These are phyloP conservation scores for Dreissena polymorpha DNA, from an alignment of 1,140 invertebrate species.

Conservation along the genomic window DNA sequence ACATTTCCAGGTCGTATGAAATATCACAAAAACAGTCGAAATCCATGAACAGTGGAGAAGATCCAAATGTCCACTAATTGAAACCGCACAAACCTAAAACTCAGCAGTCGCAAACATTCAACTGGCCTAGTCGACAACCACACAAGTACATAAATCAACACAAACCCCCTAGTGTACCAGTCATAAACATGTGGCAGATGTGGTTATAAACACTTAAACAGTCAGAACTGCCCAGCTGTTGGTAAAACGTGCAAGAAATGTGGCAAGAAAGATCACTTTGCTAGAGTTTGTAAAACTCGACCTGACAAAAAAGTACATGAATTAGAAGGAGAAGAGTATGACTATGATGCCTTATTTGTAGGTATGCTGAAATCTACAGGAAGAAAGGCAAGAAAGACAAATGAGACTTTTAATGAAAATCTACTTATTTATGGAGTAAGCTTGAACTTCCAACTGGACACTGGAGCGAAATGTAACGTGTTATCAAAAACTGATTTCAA, in stretches of 20 bases:
- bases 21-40: constrained; percentile 34
- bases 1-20: constrained; percentile 13
- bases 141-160: not conserved
- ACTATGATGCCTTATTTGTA: constrained; percentile 17
- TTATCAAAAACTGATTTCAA: not conserved
- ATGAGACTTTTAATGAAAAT: not conserved
- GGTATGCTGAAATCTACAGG: not conserved
- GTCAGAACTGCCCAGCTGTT: not conserved
- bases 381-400: not conserved
- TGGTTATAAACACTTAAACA: not conserved
- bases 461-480: constrained; percentile 40
- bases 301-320: constrained; percentile 7
- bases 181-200: not conserved
- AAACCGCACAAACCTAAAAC: constrained; percentile 1
- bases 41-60: constrained; percentile 15
- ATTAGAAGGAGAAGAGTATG: not conserved
- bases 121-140: not conserved
- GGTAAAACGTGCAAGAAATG: constrained; percentile 21
- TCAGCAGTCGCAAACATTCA: not conserved
- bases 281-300: constrained; percentile 1
- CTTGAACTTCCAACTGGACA: constrained; percentile 30
- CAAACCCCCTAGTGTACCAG: not conserved
- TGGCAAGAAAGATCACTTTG: constrained; percentile 22
- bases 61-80: constrained; percentile 5
- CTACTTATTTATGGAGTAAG: not conserved